Evolutionary conservation across 2,113 vertebrate species (phyloP).

Genomic region (Mesocricetus auratus): DNA sequence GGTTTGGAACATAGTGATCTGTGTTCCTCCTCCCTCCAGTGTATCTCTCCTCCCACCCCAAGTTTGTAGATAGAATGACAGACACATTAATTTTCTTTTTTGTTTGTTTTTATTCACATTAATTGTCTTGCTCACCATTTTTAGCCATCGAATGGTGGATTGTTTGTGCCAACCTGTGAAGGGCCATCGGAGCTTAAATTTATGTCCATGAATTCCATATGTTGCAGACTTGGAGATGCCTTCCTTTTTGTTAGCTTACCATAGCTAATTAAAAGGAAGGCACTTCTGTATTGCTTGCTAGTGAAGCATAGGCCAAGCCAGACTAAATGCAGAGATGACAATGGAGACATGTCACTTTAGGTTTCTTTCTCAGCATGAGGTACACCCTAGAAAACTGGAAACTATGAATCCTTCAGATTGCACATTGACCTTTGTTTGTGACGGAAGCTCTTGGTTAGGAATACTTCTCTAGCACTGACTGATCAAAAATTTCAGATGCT

Average conservation of each 20-base stretch:
- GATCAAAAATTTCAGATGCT: accelerated
- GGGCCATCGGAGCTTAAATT: too few species aligned
- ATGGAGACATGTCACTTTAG: too few species aligned
- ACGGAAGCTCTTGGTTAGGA: neutral
- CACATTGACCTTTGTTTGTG: neutral
- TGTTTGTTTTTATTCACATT: too few species aligned
- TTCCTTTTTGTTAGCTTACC: neutral
- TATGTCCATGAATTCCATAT: neutral
- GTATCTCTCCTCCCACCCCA: neutral
- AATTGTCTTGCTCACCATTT: neutral
- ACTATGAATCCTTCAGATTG: neutral
- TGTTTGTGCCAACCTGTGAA: neutral
- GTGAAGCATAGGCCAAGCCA: neutral
- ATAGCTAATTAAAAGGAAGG: neutral
- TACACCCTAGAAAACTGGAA: neutral
- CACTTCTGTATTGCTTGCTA: too few species aligned
- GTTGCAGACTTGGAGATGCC: neutral
- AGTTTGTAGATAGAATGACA: neutral
- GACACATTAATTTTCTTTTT: neutral
- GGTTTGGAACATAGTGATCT: neutral
- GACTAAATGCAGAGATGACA: neutral
- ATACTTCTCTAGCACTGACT: neutral
- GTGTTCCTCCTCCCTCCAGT: neutral
- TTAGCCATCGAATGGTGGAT: neutral
- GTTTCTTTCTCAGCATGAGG: neutral